Evolutionary conservation across 2,888 invertebrate species (phyloP), one percentile per base, ranked within the genome.

Genomic region (Eupeodes latifasciatus): DNA sequence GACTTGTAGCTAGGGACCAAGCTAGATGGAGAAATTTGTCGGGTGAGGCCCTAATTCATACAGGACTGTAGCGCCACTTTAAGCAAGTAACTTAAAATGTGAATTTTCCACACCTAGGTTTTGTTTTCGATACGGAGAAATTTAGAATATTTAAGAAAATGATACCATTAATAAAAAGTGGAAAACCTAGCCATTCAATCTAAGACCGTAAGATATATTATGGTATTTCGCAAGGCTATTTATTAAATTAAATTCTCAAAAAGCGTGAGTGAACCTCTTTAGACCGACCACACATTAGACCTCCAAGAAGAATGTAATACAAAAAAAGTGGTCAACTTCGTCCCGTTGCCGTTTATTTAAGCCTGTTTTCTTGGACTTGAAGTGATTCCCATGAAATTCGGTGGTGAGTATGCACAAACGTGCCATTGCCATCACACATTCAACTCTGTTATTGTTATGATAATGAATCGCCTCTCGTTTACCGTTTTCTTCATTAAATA

Each of bases 371-470:
- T 40, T 40, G 34, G 49, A 75, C 66, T 64, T 64, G 51, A 84
- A 84, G 69, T 69, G 75, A 69, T 84, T 80, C 80, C 80, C 55
- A 71, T 66, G 59, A 83, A 79, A 66, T 55, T 47, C 34, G 27
- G n/a, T 57, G 19, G 47, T 11, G 7, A 80, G 59, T 40, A 27
- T 57, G 19, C 72, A 57, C 66, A 67, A 83, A 61, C 44, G 59
- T 51, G 57, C 40, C 66, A 36, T 57, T 44, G 57, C 40, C 66
- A 36, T 57, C 40, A 40, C 1, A 51, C 16, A 19, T 69, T 27
- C 19, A 51, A n/a, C 19, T 67, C 61, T 75, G 67, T 69, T 75
- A 69, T 80, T 79, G 74, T 81, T 81, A 19, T 74, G 74, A 74
- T 80, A 66, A 59, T 62, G 62, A 27, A 40, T 80, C 55, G 27